These are phyloP conservation scores for Zapus hudsonius DNA, from an alignment of 2,113 vertebrate species.

Conservation along the genomic window DNA sequence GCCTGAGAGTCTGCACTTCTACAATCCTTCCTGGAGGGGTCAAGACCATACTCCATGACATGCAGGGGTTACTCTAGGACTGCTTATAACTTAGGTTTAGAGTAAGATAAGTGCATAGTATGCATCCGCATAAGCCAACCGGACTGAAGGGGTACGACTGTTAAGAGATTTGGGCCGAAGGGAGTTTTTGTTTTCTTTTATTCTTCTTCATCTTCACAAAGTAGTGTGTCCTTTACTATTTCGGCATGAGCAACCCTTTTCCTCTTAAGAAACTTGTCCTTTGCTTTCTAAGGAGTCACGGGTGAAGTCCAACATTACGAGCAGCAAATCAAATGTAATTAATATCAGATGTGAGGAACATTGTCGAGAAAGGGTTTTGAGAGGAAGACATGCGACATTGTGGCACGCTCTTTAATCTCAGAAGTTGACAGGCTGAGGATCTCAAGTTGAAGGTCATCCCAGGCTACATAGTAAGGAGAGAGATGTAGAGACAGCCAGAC, in stretches of 20 bases:
- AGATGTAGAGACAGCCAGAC: neutral
- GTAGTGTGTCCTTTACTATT: neutral
- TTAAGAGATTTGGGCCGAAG: neutral
- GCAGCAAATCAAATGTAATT: neutral
- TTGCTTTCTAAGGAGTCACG: neutral
- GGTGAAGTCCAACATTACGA: neutral
- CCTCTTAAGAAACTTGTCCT: neutral
- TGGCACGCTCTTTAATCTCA: neutral
- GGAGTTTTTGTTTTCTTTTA: neutral
- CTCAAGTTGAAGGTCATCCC: neutral
- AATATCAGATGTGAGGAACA: neutral
- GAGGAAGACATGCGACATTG: neutral
- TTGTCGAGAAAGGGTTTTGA: neutral
- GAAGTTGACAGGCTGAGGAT: neutral
- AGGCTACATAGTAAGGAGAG: neutral
- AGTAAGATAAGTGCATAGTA: neutral
- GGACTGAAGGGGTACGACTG: too few relatives aligned
- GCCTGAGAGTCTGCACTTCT: neutral
- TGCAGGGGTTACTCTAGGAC: neutral
- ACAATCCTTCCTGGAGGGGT: neutral
- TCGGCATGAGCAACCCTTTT: neutral
- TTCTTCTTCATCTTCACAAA: conserved; percentile 1
- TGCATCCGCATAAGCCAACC: neutral
- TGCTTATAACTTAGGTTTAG: neutral
- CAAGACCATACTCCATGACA: too few relatives aligned